These are phyloP conservation scores for Sebastolobus altivelis DNA, from an alignment of 2,797 vertebrate genomes.

Conservation along the genomic window DNA sequence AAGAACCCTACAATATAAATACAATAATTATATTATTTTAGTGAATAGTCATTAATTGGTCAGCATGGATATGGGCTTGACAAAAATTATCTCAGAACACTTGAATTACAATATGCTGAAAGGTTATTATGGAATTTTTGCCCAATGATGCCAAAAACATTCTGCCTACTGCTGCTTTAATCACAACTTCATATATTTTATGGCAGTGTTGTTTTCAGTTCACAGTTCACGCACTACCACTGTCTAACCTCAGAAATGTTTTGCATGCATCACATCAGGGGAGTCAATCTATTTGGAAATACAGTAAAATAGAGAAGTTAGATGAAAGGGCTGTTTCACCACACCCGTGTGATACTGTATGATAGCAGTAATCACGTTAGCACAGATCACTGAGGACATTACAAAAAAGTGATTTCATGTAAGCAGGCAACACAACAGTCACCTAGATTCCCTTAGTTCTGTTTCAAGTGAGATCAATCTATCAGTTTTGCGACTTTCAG, in stretches of 20 bases:
- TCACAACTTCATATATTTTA: no score
- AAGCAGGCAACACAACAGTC: neutral
- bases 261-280: neutral
- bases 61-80: neutral
- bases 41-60: neutral
- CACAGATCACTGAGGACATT: neutral
- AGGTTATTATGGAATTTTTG: no score
- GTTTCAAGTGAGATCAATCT: neutral
- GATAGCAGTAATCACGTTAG: neutral
- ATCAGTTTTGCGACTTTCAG: neutral
- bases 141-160: no score
- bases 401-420: neutral
- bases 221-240: neutral
- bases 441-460: neutral
- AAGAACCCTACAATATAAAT: neutral
- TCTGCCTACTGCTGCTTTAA: no score
- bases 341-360: neutral
- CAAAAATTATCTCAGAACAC: no score
- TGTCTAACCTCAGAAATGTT: neutral
- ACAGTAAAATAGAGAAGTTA: conserved; percentile 5
- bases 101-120: no score
- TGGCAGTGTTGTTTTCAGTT: no score
- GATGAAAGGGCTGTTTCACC: neutral
- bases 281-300: conserved; percentile 21
- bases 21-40: neutral